Evolutionary conservation across 1,140 invertebrate genomes (phyloP), one percentile per base, ranked within the genome.

Genomic region (Daktulosphaira vitifoliae): DNA sequence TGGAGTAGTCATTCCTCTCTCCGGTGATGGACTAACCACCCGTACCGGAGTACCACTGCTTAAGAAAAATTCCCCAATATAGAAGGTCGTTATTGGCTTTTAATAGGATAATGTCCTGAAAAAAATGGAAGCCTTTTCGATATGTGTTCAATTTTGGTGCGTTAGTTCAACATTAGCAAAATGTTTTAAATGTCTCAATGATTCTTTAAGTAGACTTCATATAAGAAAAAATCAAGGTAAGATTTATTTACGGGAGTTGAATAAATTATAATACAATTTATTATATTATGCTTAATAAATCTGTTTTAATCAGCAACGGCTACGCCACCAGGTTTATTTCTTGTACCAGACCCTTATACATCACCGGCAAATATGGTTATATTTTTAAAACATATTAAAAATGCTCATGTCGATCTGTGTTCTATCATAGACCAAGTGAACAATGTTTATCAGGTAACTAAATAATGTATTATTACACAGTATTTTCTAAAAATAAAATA

Each of bases 101-200:
- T 29, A 56, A 18, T 15, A 66, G 66, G 66, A 66, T 16, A 49
- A 18, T 1, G 53, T 66, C 7, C 33, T 50, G 0, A 39, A 62
- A 9, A 66, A 66, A 62, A 23, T 66, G 23, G 53, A 51, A 42
- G 53, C 66, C 0, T 7, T 66, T 13, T 62, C 66, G 16, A 3
- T 66, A 0, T 66, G 66, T 38, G 22, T 59, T 9, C 52, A 59
- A 59, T 66, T 66, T 37, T 66, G 53, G 46, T 23, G 52, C 13
- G 23, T 62, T 4, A 54, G 66, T 38, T 54, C 53, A 9, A 22
- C 54, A 0, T 15, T 66, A 5, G 13, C 54, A 8, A 54, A 66
- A 37, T 59, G 66, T 25, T 66, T 62, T 4, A 50, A 39, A 18
- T 62, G 23, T 49, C 23, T 66, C n/a, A 66, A 66, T 6, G 29